A percentile compares a stretch with the other conserved stretches of the same genome.
phyloP scores from a whole-genome alignment of 2,888 invertebrate species.

The Philereme vetulata region DNA sequence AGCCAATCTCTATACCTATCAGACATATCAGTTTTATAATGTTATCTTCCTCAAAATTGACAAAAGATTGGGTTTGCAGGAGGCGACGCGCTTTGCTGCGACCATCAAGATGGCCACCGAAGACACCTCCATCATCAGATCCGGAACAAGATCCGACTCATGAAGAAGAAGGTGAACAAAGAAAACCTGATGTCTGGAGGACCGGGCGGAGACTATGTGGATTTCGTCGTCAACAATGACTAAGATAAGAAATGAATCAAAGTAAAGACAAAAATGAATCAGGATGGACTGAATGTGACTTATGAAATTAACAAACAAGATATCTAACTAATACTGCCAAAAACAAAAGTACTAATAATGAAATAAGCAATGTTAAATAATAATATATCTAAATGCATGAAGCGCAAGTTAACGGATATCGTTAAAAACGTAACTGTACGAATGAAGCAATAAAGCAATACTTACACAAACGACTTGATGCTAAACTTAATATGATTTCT shows the following conservation, averaged over 20 bases:
- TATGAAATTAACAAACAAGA: neutral
- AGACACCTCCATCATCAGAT: conserved; percentile 63
- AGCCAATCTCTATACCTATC: conserved; percentile 49
- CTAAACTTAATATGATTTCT: too few species aligned
- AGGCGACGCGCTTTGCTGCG: conserved; percentile 67
- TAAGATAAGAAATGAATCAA: conserved; percentile 34
- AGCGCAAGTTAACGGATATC: too few species aligned
- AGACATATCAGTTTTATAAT: conserved; percentile 2
- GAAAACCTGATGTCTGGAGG: conserved; percentile 65
- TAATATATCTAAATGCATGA: too few species aligned
- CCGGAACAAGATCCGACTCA: conserved; percentile 56
- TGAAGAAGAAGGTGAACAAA: conserved; percentile 61
- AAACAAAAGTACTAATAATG: neutral
- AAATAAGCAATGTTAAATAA: neutral
- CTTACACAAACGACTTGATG: too few species aligned
- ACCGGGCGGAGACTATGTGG: conserved; percentile 67
- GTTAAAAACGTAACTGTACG: too few species aligned
- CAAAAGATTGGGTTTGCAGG: conserved; percentile 74
- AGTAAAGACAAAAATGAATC: conserved; percentile 1
- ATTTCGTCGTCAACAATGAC: conserved; percentile 77
- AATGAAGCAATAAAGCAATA: too few species aligned
- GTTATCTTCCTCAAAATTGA: conserved; percentile 33
- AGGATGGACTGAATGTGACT: neutral
- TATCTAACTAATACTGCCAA: neutral
- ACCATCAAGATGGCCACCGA: conserved; percentile 66